Percentiles rank a stretch among this genome's conserved stretches.
Evolutionary conservation across 92 coral and sea anemone genomes (phyloP).

Genomic region (Zoanthus gigantus): DNA sequence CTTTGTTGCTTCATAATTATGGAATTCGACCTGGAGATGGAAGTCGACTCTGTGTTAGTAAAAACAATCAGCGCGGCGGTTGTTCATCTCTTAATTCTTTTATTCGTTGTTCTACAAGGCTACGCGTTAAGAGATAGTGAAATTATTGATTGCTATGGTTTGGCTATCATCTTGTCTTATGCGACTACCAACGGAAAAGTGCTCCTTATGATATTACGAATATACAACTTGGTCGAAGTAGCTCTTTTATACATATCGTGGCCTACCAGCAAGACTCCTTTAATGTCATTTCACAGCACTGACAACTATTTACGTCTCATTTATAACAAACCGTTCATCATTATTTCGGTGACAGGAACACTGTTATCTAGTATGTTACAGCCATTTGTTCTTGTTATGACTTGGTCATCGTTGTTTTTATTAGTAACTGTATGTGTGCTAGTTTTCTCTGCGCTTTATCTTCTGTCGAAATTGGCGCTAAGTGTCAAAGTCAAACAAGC

Average conservation of each 20-base stretch:
- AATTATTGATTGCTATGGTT: slow-evolving; percentile 1
- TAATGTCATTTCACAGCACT: not conserved
- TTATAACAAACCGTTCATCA: not conserved
- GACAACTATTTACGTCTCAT: slow-evolving; percentile 12
- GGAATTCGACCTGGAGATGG: slow-evolving; percentile 29
- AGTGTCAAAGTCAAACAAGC: not conserved
- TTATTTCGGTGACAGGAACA: slow-evolving; percentile 4
- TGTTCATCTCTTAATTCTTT: slow-evolving; percentile 7
- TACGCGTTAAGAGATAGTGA: slow-evolving; percentile 18
- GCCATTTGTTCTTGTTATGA: not conserved
- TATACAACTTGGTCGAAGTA: slow-evolving; percentile 16
- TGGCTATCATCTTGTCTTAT: slow-evolving; percentile 28
- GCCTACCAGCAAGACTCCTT: not conserved
- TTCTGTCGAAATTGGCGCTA: slow-evolving; percentile 1
- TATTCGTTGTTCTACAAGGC: slow-evolving; percentile 15
- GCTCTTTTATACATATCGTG: not conserved
- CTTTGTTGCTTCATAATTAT: slow-evolving; percentile 21
- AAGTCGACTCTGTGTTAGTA: slow-evolving; percentile 9
- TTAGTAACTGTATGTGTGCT: not conserved
- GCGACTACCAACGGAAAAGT: slow-evolving; percentile 7
- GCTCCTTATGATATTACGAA: slow-evolving; percentile 19
- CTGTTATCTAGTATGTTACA: not conserved
- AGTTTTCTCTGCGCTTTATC: not conserved
- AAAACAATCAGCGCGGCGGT: slow-evolving; percentile 7
- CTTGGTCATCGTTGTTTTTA: not conserved